Base-by-base conservation (phyloP, 2,797 vertebrate species). In the Dendrocincla fuliginosa region DNA sequence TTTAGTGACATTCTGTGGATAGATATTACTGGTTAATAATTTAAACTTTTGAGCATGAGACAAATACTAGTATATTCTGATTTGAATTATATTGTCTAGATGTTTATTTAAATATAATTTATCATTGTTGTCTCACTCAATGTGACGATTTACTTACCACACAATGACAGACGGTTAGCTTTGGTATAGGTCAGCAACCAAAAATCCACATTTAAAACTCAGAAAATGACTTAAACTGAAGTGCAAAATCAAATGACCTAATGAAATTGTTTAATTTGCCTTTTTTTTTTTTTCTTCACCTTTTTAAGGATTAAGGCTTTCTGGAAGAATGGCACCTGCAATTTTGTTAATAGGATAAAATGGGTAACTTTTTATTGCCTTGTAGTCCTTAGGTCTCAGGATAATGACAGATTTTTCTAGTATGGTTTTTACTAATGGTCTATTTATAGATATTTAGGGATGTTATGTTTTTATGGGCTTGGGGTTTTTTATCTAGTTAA, bases 391-490 rank as follows among this genome's bases (percentile, higher is more conserved):
- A 74, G 28, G 56, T 84, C 91, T 87, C 35, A n/a, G 70, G 53
- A 71, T 49, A 64, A 81, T 55, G 53, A 59, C 70, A 75, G 77
- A 85, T 55, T 70, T 87, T 65, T 76, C 33, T 25, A 6, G 14
- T 28, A 71, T 68, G 37, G 33, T 32, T 84, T 89, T 47, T 73
- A 59, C 81, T 90, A 42, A 33, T 52, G 3, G 37, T 70, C 63
- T 79, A 2, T 39, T 47, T 84, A 63, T 55, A 87, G 59, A 63
- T 93, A 89, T 30, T 92, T 76, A 91, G 81, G 67, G 33, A 63
- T 50, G 32, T 69, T 50, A n/a, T 1, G 0, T 1, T 42, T 61
- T 17, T 46, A 56, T 57, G 10, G 3, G 1, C n/a, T 70, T 73
- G 75, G 17, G 7, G 1, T 10, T 24, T 35, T 39, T 39, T 20